A percentile compares a stretch with the other conserved stretches of the same genome.
Evolutionary conservation across 1,140 invertebrate genomes (phyloP).

Genomic region (Drosophila mojavensis): DNA sequence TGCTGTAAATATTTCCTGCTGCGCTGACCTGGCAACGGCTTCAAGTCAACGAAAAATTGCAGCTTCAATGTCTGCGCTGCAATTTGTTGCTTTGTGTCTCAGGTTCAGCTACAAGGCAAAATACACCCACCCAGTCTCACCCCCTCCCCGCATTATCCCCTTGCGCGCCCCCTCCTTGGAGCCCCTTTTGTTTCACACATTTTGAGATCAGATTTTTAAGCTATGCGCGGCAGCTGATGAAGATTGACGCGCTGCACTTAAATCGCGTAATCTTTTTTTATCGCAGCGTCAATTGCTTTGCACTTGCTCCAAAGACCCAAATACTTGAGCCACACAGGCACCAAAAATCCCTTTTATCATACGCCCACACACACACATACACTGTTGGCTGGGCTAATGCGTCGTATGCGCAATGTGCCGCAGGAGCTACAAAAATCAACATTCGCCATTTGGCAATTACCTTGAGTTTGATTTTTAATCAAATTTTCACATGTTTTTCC

Average conservation of each 20-base stretch:
- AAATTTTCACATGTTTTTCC: conserved; percentile 66
- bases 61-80: not conserved
- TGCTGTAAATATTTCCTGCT: conserved; percentile 74
- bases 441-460: conserved; percentile 61
- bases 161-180: not conserved
- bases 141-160: too few species aligned
- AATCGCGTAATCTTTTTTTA: conserved; percentile 63
- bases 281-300: conserved; percentile 77
- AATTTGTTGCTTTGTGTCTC: conserved; percentile 18
- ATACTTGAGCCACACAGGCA: conserved; percentile 29
- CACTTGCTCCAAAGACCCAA: conserved; percentile 82
- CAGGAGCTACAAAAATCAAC: not conserved
- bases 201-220: conserved; percentile 2
- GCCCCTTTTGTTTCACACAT: conserved; percentile 3
- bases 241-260: conserved; percentile 65
- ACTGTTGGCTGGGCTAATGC: not conserved
- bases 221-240: conserved; percentile 36
- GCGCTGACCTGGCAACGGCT: conserved; percentile 32
- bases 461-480: conserved; percentile 76
- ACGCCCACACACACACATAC: not conserved
- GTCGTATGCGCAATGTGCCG: conserved; percentile 43
- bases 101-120: conserved; percentile 1
- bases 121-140: too few species aligned
- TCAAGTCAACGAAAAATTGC: not conserved
- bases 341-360: too few species aligned